Base-by-base conservation (phyloP, 1,140 invertebrate genomes). In the Euura lappo region DNA sequence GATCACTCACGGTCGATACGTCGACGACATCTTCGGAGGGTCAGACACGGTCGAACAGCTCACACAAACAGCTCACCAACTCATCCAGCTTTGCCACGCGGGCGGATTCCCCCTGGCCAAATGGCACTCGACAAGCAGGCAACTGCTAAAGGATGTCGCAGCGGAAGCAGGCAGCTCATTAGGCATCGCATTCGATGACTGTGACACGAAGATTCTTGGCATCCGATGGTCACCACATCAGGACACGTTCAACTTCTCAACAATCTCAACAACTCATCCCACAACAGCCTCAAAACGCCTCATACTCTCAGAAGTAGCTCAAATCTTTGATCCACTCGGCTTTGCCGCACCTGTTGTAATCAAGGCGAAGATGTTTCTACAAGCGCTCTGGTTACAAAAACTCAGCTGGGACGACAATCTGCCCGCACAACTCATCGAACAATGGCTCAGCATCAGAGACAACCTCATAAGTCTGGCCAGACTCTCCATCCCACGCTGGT, bases 261-360 rank as follows among this genome's bases (percentile, higher is more conserved):
- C 47, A 1, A 51, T 51, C 47, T 51, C 47, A 6, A 51, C 47
- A 2, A 7, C 47, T 6, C 47, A 51, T 11, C 11, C 47, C 6
- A 51, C 6, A 6, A 51, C 6, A 51, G 28, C 1, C 28, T 28
- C 80, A 46, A 84, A 84, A 78, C 71, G 81, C 11, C 47, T 42
- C 44, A 77, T 83, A 74, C 71, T 82, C 46, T 82, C 81, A 42
- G 42, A 68, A 8, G 78, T 77, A 43, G 68, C 77, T 42, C 71
- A 80, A 65, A 71, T 79, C 2, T 82, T 78, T 74, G 80, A 83
- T 76, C 80, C 81, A 4, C 65, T 72, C 6, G 71, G 71, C 43
- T 47, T 72, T 4, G 6, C 72, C 7, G 71, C 71, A 8, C 69
- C 74, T 4, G 2, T 70, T 3, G 68, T 68, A 0, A 11, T 72